phyloP scores from a whole-genome alignment of 1,140 invertebrate species.

The Apis florea region DNA sequence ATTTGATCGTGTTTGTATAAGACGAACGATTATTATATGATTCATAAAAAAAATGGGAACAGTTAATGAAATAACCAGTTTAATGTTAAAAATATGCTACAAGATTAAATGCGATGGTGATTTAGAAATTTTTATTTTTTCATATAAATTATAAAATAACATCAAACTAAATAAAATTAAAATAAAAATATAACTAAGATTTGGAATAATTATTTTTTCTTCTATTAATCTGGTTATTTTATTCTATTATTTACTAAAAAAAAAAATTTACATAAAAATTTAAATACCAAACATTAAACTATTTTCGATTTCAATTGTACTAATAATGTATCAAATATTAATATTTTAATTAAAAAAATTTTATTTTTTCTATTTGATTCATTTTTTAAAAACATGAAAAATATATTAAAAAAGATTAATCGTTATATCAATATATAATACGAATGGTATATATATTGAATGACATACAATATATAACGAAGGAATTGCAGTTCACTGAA shows the following conservation, averaged over 20 bases:
- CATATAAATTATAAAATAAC: not conserved
- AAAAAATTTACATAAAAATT: not conserved
- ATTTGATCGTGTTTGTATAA: not conserved
- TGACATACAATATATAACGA: not conserved
- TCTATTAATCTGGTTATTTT: not conserved
- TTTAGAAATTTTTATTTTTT: not conserved
- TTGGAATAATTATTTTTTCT: conserved; percentile 11
- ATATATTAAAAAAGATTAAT: not conserved
- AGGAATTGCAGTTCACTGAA: conserved; percentile 57
- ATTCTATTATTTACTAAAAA: conserved; percentile 2
- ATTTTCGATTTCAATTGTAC: not conserved
- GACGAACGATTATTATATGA: conserved; percentile 17
- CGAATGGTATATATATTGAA: not conserved
- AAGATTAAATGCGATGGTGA: no score
- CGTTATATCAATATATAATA: not conserved
- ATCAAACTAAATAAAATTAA: not conserved
- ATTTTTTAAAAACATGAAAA: not conserved
- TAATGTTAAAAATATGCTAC: not conserved
- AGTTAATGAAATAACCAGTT: conserved; percentile 21
- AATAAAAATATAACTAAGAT: not conserved
- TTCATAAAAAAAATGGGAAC: conserved; percentile 10
- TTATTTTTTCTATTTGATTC: not conserved
- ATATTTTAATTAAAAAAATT: not conserved
- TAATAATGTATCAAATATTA: not conserved
- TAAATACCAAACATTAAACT: not conserved